A percentile compares a stretch with the other conserved stretches of the same genome.
Evolutionary conservation across 1,140 invertebrate species (phyloP).

Genomic region (Oedothorax gibbosus): DNA sequence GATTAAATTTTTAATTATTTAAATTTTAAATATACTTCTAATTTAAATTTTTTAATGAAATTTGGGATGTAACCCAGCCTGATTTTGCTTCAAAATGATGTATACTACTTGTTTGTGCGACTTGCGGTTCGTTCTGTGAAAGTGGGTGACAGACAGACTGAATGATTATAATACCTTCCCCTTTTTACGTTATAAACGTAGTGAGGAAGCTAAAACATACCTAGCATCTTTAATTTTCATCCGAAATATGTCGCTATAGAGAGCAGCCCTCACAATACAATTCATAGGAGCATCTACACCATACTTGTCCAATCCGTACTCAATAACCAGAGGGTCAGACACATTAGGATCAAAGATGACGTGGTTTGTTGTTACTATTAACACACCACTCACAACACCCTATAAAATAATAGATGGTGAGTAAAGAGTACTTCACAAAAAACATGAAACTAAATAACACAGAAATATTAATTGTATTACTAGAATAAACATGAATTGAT

Average conservation of each 20-base stretch:
- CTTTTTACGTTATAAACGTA: too few relatives aligned
- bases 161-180: too few relatives aligned
- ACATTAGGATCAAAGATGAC: slow-evolving; percentile 99
- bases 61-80: too few relatives aligned
- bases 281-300: slow-evolving; percentile 98
- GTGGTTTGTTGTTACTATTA: slow-evolving; percentile 97
- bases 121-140: too few relatives aligned
- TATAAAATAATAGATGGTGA: slow-evolving; percentile 65
- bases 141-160: too few relatives aligned
- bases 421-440: neutral
- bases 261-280: slow-evolving; percentile 93
- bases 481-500: neutral
- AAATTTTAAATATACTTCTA: too few relatives aligned
- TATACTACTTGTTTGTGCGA: too few relatives aligned
- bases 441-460: neutral
- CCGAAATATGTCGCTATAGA: slow-evolving; percentile 95
- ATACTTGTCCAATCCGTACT: slow-evolving; percentile 95
- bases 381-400: slow-evolving; percentile 93
- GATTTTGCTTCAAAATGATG: too few relatives aligned
- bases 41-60: too few relatives aligned
- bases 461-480: neutral
- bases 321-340: slow-evolving; percentile 93
- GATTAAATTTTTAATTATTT: too few relatives aligned
- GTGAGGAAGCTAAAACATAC: too few relatives aligned
- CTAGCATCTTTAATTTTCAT: slow-evolving; percentile 79